Conservation (phyloP, 2,113 vertebrate species). For the Tenrec ecaudatus region DNA sequence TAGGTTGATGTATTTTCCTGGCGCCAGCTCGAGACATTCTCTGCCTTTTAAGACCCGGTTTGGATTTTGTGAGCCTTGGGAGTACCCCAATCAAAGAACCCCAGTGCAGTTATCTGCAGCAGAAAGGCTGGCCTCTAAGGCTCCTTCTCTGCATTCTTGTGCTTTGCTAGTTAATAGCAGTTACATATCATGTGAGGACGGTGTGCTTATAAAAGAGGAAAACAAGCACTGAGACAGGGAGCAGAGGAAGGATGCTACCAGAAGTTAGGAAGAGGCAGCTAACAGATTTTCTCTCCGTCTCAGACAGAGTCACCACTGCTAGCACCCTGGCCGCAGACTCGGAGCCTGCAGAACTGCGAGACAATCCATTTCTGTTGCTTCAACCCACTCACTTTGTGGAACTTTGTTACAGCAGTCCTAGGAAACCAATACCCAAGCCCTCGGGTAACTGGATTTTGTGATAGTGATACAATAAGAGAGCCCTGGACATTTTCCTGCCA, state of each 20-base stretch:
- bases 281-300: neutral
- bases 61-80: neutral
- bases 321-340: neutral
- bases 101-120: fast-evolving
- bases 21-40: neutral
- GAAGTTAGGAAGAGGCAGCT: neutral
- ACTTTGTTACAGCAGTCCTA: neutral
- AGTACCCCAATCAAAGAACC: neutral
- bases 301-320: neutral
- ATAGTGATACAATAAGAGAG: neutral
- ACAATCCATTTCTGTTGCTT: neutral
- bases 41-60: neutral
- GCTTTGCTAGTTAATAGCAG: neutral
- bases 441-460: neutral
- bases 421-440: neutral
- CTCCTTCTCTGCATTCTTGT: neutral
- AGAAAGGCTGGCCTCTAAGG: neutral
- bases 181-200: neutral
- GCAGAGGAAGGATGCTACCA: neutral
- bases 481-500: neutral
- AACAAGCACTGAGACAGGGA: neutral
- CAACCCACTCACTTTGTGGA: neutral
- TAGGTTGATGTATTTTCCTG: neutral
- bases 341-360: neutral
- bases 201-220: neutral